Evolutionary conservation across 1,140 invertebrate species (phyloP), one percentile per base, ranked within the genome.

Genomic region (Drosophila subpulchrella): DNA sequence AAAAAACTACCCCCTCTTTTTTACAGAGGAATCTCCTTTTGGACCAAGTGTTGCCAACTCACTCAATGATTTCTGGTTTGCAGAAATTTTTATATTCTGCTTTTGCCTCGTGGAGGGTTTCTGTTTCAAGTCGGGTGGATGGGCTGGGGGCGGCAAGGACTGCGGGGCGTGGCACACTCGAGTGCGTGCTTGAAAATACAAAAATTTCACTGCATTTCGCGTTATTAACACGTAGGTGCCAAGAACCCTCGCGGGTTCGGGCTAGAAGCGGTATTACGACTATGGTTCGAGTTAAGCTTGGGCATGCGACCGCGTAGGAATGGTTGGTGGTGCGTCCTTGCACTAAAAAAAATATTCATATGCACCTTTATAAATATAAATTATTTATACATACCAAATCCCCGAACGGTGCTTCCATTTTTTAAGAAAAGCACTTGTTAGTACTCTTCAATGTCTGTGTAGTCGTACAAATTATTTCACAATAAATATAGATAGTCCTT

Each of bases 181-280:
- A 88, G 83, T 79, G 72, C 50, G 60, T 89, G 50, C 83, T 88
- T 88, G 50, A 88, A 88, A 88, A 88, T 86, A 83, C 84, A 88
- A 88, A 86, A 79, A 82, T 62, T 79, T 83, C 79, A 89, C 71
- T 73, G 84, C 83, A 83, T 88, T 88, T 88, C 83, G 83, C 84
- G 84, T 88, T 89, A 88, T 88, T 89, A 88, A 88, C 84, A 89
- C 84, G 84, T 88, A 86, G 84, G 84, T 89, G 77, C 84, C 78
- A 61, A 55, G 65, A 57, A 44, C 27, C 50, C 27, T 56, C 15
- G n/a, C 15, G 41, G 42, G 42, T 32, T 50, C 15, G 51, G 53
- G 53, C 48, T 59, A 61, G 56, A 53, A 46, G 60, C 50, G 47
- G 44, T 53, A 60, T 68, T 38, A 38, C 20, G 61, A 13, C 32